Base-by-base conservation (phyloP, 2,888 invertebrate genomes). In the Diogma glabrata region DNA sequence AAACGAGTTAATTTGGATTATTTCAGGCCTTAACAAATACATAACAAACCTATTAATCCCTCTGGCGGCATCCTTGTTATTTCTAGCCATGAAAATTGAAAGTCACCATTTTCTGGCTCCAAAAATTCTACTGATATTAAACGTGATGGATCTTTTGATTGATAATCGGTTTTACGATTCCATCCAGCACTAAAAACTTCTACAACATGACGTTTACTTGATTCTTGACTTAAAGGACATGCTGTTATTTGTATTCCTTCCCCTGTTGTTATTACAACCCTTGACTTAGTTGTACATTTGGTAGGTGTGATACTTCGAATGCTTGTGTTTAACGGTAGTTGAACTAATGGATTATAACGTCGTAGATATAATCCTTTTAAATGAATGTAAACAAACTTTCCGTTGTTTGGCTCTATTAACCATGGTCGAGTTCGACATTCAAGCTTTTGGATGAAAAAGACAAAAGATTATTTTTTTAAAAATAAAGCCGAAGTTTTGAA, bases 161-260 rank as follows among this genome's bases (percentile, higher is more conserved):
- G 75, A 20, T 74, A 72, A n/a, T 78, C 74, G 16, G 78, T 64
- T 52, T 66, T 63, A n/a, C 72, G 70, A 58, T 78, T 77, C 89
- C 89, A 90, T 28, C 89, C 90, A 60, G 87, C 84, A 46, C 88
- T 89, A 66, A 89, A 90, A 47, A 89, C 81, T 70, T 87, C 86
- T 17, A 87, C 86, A 56, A 80, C 71, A 55, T 81, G 78, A 52
- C 80, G 76, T 23, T 77, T 75, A 45, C 70, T 67, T 43, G 76
- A 76, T 38, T 70, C 64, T 2, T 70, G 66, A 43, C 71, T 70
- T 54, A 75, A 69, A 0, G 79, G 81, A 59, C 83, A 84, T 49
- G 69, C 69, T 38, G 67, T 68, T 55, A 70, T 67, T 23, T 69
- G 66, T 4, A 74, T 67, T 20, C 70, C 69, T 59, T 70, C 70